These are phyloP conservation scores for Synanthedon andrenaeformis DNA, from an alignment of 2,888 invertebrate genomes.

Conservation along the genomic window DNA sequence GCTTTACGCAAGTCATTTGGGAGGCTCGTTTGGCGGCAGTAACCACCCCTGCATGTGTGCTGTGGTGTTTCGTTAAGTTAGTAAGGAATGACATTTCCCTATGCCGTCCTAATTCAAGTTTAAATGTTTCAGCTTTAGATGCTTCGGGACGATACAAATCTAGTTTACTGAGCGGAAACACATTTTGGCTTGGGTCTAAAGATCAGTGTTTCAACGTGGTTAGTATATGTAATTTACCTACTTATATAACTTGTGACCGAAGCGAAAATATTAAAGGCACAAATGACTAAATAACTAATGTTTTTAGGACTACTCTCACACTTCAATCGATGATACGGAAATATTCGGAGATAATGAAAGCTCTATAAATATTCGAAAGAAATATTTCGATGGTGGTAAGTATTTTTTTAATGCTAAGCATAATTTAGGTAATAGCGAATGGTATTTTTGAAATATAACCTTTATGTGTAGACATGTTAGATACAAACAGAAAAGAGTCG, in stretches of 20 bases:
- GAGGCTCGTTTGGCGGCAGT: too few relatives aligned
- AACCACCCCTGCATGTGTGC: too few relatives aligned
- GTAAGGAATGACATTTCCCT: too few relatives aligned
- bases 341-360: not conserved
- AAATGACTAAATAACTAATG: too few relatives aligned
- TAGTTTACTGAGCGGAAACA: constrained; percentile 49
- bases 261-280: too few relatives aligned
- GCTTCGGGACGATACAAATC: constrained; percentile 56
- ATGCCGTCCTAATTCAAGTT: not conserved
- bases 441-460: too few relatives aligned
- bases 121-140: constrained; percentile 38
- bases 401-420: not conserved
- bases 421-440: too few relatives aligned
- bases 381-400: not conserved
- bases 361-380: not conserved
- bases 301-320: not conserved
- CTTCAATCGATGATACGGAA: not conserved
- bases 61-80: too few relatives aligned
- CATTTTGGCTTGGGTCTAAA: constrained; percentile 61
- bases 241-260: too few relatives aligned
- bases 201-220: constrained; percentile 48
- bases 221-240: constrained; percentile 11
- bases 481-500: constrained; percentile 17
- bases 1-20: too few relatives aligned
- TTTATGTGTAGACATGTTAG: too few relatives aligned